Evolutionary conservation across 2,797 vertebrate genomes (phyloP).

Genomic region (Heliangelus exortis): DNA sequence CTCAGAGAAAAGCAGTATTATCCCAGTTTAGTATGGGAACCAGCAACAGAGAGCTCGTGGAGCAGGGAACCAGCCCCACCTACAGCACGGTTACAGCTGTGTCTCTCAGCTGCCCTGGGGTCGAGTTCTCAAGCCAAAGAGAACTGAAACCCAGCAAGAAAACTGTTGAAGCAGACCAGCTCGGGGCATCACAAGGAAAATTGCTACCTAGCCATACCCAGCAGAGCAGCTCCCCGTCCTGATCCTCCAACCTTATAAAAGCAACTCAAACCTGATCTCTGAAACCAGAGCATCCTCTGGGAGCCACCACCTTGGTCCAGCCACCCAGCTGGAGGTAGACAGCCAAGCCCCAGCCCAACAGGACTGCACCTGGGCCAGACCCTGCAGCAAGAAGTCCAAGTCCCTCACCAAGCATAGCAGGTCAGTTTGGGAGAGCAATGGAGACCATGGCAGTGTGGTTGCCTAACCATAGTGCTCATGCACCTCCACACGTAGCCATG

Average conservation of each 20-base stretch:
- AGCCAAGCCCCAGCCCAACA: not conserved
- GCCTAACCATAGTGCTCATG: not conserved
- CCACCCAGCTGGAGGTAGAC: not conserved
- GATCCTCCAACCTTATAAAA: not conserved
- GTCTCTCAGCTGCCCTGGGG: not conserved
- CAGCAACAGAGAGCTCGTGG: not conserved
- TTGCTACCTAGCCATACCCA: not conserved
- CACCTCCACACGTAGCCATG: fast-evolving
- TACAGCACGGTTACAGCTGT: conserved; percentile 41
- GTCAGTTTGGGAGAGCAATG: not conserved
- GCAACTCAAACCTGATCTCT: not conserved
- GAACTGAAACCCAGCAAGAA: not conserved
- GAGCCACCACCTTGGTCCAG: not conserved
- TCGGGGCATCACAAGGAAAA: not conserved
- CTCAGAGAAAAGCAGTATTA: not conserved
- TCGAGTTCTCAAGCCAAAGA: not conserved
- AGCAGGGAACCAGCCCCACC: conserved; percentile 69
- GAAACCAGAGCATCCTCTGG: not conserved
- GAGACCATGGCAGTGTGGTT: fast-evolving
- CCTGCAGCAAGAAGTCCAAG: fast-evolving
- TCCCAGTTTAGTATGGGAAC: not conserved
- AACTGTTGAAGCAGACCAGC: fast-evolving
- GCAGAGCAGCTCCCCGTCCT: not conserved
- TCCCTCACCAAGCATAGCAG: not conserved
- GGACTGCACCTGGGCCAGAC: not conserved